phyloP scores from a whole-genome alignment of 2,888 invertebrate genomes.

The Erebia palarica region DNA sequence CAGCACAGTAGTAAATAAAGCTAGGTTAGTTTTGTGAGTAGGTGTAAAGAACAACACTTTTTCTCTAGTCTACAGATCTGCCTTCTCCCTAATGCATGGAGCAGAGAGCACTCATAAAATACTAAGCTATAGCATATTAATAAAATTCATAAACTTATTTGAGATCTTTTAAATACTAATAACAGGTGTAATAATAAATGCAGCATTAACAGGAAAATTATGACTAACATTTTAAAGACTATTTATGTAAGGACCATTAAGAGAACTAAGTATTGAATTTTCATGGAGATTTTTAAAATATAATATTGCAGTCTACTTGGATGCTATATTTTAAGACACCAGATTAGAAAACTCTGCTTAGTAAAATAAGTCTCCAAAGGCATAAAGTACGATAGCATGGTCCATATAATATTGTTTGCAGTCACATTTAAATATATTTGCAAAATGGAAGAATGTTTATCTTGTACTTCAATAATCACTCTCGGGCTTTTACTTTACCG shows the following conservation, averaged over 20 bases:
- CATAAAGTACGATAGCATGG: not conserved
- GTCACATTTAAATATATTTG: constrained; percentile 5
- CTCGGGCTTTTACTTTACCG: not conserved
- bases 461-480: constrained; percentile 27
- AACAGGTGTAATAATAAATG: not conserved
- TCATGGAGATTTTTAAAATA: not conserved
- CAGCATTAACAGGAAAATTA: constrained; percentile 16
- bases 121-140: not conserved
- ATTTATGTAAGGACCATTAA: not conserved
- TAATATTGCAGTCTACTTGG: not conserved
- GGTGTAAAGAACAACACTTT: no score
- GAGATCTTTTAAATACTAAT: not conserved
- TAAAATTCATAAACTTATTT: constrained; percentile 12
- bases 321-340: not conserved
- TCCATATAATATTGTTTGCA: not conserved
- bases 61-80: no score
- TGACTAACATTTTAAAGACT: not conserved
- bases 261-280: not conserved
- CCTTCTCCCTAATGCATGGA: no score
- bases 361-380: not conserved
- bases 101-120: constrained; percentile 24
- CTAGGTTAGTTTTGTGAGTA: no score
- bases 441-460: constrained; percentile 17
- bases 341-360: not conserved
- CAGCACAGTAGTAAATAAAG: no score